Base-by-base conservation (phyloP, 2,113 vertebrate genomes). In the Anthoscopus minutus region DNA sequence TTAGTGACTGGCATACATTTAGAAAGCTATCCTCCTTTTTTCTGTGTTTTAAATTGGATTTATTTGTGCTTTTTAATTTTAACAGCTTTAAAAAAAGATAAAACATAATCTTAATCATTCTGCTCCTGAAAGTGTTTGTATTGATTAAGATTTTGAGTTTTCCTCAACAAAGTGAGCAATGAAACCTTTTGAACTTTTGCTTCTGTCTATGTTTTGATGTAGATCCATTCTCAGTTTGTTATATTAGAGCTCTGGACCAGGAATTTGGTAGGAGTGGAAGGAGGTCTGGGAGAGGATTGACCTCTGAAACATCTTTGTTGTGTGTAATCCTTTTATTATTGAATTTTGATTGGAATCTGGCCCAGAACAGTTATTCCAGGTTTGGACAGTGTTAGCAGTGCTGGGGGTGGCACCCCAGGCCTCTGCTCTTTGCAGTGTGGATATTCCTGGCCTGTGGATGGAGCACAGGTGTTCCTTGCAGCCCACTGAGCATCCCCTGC, bases 241-340 rank as follows among this genome's bases (percentile, higher is more conserved):
- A 1, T 81, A 20, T 88, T 84, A 71, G 60, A 86, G 80, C 69
- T 78, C 56, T 51, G 83, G 67, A 88, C 11, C 27, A 77, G 88
- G 96, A 93, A 93, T 94, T 95, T 54, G 60, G 80, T 83, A 47
- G 96, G 76, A 93, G 61, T 20, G 2, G 83, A 81, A 91, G 67
- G 91, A 92, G 86, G 88, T 51, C 92, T 96, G 91, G 88, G 94
- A 88, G 88, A 92, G 80, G 88, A 88, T 88, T 96, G 95, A 96
- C 95, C 92, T 88, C 76, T 70, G 13, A 61, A 83, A 88, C 4
- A 15, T 88, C 76, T 93, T 77, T 60, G 25, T 73, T 93, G 62
- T 38, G 62, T 14, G 30, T 96, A 95, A 96, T 94, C 92, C 88
- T 88, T 81, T 70, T 83, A 35, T 96, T 89, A 92, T 88, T 96